Evolutionary conservation across 1,140 invertebrate genomes (phyloP).

Genomic region (Platorchestia sp.): DNA sequence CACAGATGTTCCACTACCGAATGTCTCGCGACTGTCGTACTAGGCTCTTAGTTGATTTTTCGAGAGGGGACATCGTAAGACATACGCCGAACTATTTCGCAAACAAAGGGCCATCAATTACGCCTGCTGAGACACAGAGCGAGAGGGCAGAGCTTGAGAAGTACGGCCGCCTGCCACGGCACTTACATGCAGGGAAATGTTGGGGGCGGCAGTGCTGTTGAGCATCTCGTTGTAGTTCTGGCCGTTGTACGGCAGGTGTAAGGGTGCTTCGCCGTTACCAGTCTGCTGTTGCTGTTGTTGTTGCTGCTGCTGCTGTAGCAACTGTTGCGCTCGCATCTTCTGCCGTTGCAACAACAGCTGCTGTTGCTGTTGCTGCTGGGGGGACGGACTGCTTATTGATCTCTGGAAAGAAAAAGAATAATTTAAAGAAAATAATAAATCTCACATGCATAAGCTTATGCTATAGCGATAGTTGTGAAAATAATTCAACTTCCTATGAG

Average conservation of each 20-base stretch:
- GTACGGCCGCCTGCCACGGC: background rate
- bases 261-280: slow-evolving; percentile 57
- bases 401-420: background rate
- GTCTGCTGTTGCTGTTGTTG: slow-evolving; percentile 64
- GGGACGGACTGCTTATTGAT: slow-evolving; percentile 19
- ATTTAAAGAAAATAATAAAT: background rate
- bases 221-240: slow-evolving; percentile 66
- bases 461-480: too few relatives aligned
- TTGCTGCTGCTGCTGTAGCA: slow-evolving; percentile 56
- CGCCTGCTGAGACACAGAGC: background rate
- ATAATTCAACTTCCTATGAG: too few relatives aligned
- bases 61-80: background rate
- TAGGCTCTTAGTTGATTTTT: background rate
- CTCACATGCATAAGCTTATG: background rate
- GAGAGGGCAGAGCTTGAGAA: background rate
- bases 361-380: slow-evolving; percentile 30
- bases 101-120: background rate
- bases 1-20: background rate
- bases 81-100: background rate
- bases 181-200: slow-evolving; percentile 65
- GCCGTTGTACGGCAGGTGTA: slow-evolving; percentile 58
- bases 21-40: background rate
- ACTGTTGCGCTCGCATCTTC: background rate
- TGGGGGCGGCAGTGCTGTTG: slow-evolving; percentile 64
- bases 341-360: slow-evolving; percentile 15